These are phyloP conservation scores for Colostygia pectinataria DNA, from an alignment of 2,888 invertebrate genomes.

Conservation along the genomic window DNA sequence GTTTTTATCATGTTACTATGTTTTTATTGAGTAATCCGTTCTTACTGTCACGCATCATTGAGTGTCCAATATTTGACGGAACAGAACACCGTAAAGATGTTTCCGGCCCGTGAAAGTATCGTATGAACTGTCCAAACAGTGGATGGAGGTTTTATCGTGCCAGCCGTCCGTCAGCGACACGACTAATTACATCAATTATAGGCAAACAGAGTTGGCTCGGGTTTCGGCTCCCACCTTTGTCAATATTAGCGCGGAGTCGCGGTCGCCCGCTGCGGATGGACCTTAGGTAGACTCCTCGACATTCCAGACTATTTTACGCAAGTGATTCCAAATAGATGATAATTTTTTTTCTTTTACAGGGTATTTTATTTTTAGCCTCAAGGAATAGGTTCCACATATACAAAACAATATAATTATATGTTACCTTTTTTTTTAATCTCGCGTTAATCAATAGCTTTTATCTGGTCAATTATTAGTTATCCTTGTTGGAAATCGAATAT, in stretches of 20 bases:
- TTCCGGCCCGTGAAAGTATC: constrained; percentile 79
- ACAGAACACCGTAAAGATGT: constrained; percentile 75
- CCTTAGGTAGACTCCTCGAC: constrained; percentile 12
- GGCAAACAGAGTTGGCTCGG: constrained; percentile 72
- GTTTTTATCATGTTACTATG: no score
- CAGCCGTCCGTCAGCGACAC: constrained; percentile 74
- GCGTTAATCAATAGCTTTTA: no score
- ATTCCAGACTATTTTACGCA: constrained; percentile 5
- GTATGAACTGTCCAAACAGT: constrained; percentile 75
- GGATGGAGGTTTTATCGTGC: constrained; percentile 59
- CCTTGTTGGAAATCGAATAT: no score
- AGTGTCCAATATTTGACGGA: constrained; percentile 78
- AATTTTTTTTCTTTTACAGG: no score
- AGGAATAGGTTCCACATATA: no score
- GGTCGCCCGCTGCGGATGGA: constrained; percentile 29
- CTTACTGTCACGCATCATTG: constrained; percentile 71
- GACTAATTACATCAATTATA: constrained; percentile 83
- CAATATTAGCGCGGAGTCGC: constrained; percentile 70
- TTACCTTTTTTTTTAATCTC: no score
- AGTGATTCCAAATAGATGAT: no score
- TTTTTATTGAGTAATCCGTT: constrained; percentile 48
- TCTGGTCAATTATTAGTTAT: no score
- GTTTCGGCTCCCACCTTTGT: constrained; percentile 78
- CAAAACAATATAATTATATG: no score
- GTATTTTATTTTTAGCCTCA: no score